Conservation (phyloP, 2,113 vertebrate genomes). For the Alces alces region DNA sequence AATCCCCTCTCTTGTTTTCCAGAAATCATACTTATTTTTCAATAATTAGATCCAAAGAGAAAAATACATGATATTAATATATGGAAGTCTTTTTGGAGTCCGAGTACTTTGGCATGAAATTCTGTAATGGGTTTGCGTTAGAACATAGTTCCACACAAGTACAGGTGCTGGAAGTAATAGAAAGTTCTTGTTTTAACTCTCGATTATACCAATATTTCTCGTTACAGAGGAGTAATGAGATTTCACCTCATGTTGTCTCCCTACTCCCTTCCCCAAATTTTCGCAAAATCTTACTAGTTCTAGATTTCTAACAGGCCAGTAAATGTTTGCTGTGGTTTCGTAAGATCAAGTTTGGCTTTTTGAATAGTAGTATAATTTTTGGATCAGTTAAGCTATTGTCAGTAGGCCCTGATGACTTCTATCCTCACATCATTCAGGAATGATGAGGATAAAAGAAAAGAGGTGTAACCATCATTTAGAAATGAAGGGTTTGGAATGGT, state of each 20-base stretch:
- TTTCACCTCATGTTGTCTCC: not conserved
- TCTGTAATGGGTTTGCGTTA: constrained; percentile 35
- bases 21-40: constrained; percentile 31
- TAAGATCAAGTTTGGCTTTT: constrained; percentile 8
- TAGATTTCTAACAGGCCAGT: not conserved
- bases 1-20: not conserved
- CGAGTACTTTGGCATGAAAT: not conserved
- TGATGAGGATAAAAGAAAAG: not conserved
- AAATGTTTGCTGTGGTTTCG: constrained; percentile 26
- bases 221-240: not conserved
- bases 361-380: constrained; percentile 37
- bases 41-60: constrained; percentile 8
- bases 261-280: not conserved
- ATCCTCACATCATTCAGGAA: not conserved
- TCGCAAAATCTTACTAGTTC: not conserved
- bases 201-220: not conserved
- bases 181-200: constrained; percentile 4
- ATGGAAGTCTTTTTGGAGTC: not conserved
- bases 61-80: not conserved
- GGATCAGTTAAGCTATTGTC: not conserved
- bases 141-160: not conserved
- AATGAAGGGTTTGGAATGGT: not conserved
- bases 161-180: not conserved
- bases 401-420: constrained; percentile 15
- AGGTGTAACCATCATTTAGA: not conserved